phyloP scores from a whole-genome alignment of 2,113 vertebrate genomes.

The Chitala chitala region DNA sequence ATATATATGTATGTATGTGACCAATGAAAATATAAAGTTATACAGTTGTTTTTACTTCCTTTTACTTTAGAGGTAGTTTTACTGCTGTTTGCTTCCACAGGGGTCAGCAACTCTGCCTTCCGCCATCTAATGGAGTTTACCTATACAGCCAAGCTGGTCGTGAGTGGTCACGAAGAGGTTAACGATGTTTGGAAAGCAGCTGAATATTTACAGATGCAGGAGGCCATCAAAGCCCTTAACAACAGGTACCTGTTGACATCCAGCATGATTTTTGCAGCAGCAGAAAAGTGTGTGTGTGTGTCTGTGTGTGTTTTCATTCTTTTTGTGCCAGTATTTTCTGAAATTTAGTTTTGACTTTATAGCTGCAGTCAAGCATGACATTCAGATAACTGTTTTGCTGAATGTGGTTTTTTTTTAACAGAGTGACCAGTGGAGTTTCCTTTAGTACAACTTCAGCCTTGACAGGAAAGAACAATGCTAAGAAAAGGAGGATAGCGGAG shows the following conservation, averaged over 20 bases:
- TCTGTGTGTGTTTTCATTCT: not conserved
- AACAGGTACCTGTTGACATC: slow-evolving; percentile 55
- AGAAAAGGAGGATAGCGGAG: slow-evolving; percentile 87
- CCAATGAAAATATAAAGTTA: not conserved
- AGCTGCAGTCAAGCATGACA: not conserved
- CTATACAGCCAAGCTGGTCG: slow-evolving; percentile 85
- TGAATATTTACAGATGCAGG: slow-evolving; percentile 96
- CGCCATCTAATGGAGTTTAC: slow-evolving; percentile 95
- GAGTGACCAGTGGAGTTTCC: slow-evolving; percentile 70
- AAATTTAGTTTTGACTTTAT: too few relatives aligned
- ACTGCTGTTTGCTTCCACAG: slow-evolving; percentile 50
- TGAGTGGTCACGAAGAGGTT: slow-evolving; percentile 84
- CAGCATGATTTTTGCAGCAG: too few relatives aligned
- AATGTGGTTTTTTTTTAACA: slow-evolving; percentile 36
- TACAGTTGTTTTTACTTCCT: not conserved
- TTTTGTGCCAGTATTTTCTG: too few relatives aligned
- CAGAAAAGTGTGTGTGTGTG: not conserved
- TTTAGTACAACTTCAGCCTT: slow-evolving; percentile 50
- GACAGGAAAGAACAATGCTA: slow-evolving; percentile 62
- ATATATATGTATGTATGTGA: too few relatives aligned
- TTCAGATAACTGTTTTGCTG: not conserved
- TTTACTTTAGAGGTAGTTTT: not conserved
- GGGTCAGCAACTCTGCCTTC: slow-evolving; percentile 94
- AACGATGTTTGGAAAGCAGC: slow-evolving; percentile 95
- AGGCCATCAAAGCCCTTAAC: slow-evolving; percentile 93